Percentiles rank a stretch among this genome's conserved stretches.
These are phyloP conservation scores for Cerastis leucographa DNA, from an alignment of 2,888 invertebrate genomes.

Conservation along the genomic window DNA sequence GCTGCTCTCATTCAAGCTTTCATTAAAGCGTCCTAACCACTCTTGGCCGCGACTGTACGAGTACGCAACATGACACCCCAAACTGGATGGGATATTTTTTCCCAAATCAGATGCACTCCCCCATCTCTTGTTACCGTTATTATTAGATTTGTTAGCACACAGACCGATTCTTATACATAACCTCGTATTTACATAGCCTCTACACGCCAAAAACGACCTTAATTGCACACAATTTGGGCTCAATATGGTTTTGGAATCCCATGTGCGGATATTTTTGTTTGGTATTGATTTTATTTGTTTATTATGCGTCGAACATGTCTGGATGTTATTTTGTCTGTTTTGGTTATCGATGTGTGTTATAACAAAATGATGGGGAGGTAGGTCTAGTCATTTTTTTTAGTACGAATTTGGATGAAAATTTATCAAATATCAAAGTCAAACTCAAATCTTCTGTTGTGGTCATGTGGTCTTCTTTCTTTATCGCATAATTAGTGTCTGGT, in stretches of 20 bases:
- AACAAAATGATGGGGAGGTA: background rate
- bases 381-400: background rate
- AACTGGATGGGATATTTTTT: conserved; percentile 77
- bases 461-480: too few species aligned
- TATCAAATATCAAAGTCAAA: background rate
- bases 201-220: conserved; percentile 41
- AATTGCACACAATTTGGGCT: accelerated
- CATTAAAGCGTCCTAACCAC: too few species aligned
- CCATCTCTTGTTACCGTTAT: conserved; percentile 82
- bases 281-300: conserved; percentile 57
- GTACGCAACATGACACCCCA: conserved; percentile 73
- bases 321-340: conserved; percentile 29
- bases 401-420: background rate
- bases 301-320: conserved; percentile 37
- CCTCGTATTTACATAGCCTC: conserved; percentile 42
- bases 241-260: background rate
- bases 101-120: conserved; percentile 83
- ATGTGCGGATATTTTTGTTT: conserved; percentile 17
- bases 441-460: background rate
- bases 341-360: background rate
- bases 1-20: too few species aligned
- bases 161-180: conserved; percentile 67
- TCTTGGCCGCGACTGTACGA: conserved; percentile 66
- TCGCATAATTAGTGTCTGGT: too few species aligned
- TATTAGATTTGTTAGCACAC: conserved; percentile 83